These are phyloP conservation scores for Melipona beecheii DNA, from an alignment of 2,888 invertebrate genomes.

Conservation along the genomic window DNA sequence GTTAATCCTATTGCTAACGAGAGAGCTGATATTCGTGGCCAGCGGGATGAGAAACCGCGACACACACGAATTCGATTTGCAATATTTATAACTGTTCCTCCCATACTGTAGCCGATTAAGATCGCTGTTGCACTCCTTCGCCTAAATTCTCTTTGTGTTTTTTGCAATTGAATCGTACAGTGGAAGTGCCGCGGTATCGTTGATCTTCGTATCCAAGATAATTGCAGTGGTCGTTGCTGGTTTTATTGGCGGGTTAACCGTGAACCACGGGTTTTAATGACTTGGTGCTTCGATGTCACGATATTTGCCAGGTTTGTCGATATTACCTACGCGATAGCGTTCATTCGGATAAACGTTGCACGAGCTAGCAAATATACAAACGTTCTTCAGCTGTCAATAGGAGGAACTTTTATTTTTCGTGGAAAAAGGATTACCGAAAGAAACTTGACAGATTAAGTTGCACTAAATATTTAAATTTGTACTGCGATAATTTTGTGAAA, in stretches of 20 bases:
- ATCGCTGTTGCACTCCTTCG: conserved; percentile 9
- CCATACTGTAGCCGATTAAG: conserved; percentile 7
- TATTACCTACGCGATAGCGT: conserved; percentile 41
- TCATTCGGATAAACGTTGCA: conserved; percentile 52
- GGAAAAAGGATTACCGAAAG: background rate
- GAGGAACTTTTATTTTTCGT: too few relatives aligned
- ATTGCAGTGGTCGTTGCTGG: conserved; percentile 43
- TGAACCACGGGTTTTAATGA: conserved; percentile 68
- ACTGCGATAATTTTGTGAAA: too few relatives aligned
- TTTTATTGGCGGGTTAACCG: conserved; percentile 70
- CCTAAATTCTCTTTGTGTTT: conserved; percentile 26
- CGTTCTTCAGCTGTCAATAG: background rate
- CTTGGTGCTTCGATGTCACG: conserved; percentile 55
- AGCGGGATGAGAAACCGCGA: background rate
- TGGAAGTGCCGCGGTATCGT: conserved; percentile 35
- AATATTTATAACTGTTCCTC: conserved; percentile 14
- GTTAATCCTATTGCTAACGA: conserved; percentile 6
- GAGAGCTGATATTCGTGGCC: background rate
- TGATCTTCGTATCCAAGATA: conserved; percentile 45
- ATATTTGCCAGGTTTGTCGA: conserved; percentile 67
- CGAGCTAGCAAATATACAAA: conserved; percentile 29
- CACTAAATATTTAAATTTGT: too few relatives aligned
- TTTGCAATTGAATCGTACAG: conserved; percentile 19
- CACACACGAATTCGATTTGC: background rate
- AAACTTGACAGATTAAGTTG: background rate